Conservation (phyloP, 2,888 invertebrate species). For the Idaea biselata region DNA sequence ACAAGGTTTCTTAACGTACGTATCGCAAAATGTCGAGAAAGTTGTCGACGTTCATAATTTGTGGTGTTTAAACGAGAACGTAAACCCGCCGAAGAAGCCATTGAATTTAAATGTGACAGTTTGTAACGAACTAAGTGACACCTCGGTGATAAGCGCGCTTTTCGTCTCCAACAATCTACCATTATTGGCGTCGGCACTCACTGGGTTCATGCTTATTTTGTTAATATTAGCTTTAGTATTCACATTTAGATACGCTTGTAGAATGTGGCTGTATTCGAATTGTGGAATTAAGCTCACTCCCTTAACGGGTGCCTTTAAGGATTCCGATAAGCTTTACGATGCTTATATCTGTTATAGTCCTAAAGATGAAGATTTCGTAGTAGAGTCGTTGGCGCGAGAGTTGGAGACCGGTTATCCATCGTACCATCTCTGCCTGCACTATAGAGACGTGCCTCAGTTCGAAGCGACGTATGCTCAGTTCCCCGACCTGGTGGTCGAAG, state of each 20-base stretch:
- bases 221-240: slow-evolving; percentile 89
- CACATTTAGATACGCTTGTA: slow-evolving; percentile 91
- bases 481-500: slow-evolving; percentile 89
- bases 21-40: slow-evolving; percentile 88
- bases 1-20: slow-evolving; percentile 89
- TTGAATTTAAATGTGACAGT: slow-evolving; percentile 91
- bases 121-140: slow-evolving; percentile 91
- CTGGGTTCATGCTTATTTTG: slow-evolving; percentile 88
- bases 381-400: slow-evolving; percentile 91
- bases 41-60: slow-evolving; percentile 87
- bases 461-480: slow-evolving; percentile 86
- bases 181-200: slow-evolving; percentile 88
- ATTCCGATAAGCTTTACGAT: slow-evolving; percentile 93
- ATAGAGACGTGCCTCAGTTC: slow-evolving; percentile 89
- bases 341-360: slow-evolving; percentile 96
- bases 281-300: slow-evolving; percentile 92
- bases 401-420: slow-evolving; percentile 90
- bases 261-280: slow-evolving; percentile 93
- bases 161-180: slow-evolving; percentile 91
- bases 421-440: slow-evolving; percentile 92
- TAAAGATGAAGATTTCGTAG: slow-evolving; percentile 94
- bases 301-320: slow-evolving; percentile 85
- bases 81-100: slow-evolving; percentile 85
- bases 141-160: slow-evolving; percentile 89
- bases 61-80: slow-evolving; percentile 87